phyloP scores from a whole-genome alignment of 2,888 invertebrate genomes.

The Leistus spinibarbis region DNA sequence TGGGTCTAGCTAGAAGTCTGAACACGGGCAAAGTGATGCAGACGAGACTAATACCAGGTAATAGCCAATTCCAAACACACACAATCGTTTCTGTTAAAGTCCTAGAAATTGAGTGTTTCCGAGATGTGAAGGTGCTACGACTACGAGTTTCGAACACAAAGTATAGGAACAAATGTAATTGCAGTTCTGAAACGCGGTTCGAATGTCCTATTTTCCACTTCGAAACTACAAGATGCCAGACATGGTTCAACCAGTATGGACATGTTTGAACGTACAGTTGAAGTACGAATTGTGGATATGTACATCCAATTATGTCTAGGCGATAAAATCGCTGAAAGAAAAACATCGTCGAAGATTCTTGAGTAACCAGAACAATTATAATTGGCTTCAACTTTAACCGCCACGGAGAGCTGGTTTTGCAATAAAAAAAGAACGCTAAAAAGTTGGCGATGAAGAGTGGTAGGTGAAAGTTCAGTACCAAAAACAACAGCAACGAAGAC shows the following conservation, averaged over 20 bases:
- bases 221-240: neutral
- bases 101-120: conserved; percentile 42
- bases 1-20: neutral
- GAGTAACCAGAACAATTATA: conserved; percentile 10
- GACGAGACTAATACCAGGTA: conserved; percentile 31
- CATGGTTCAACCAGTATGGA: neutral
- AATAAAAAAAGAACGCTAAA: conserved; percentile 15
- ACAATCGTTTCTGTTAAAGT: conserved; percentile 42
- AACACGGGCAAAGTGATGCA: neutral
- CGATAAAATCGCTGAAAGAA: neutral
- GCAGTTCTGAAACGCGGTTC: conserved; percentile 6
- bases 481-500: neutral
- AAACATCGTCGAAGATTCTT: neutral
- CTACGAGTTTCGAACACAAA: neutral
- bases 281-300: neutral
- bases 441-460: neutral
- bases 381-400: conserved; percentile 1
- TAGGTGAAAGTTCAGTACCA: conserved; percentile 12
- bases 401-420: neutral
- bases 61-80: conserved; percentile 42
- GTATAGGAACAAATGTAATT: conserved; percentile 40
- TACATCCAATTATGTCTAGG: neutral
- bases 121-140: conserved; percentile 10
- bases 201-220: neutral
- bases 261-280: neutral